Base-by-base conservation (phyloP, 2,888 invertebrate genomes). In the Xestoiulus laeticollis region DNA sequence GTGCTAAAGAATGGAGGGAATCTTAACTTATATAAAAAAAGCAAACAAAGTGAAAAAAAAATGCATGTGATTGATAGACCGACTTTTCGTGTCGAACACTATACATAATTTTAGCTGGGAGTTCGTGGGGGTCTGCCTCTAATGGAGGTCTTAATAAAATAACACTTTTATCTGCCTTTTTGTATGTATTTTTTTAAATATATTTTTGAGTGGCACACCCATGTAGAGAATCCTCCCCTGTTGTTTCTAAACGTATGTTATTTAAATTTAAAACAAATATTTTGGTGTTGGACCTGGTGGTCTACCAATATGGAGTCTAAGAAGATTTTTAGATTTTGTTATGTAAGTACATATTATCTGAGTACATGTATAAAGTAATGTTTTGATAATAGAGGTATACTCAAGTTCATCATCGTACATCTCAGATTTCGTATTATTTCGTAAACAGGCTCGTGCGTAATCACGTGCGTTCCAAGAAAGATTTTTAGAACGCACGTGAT, bases 61-160 rank as follows among this genome's bases (percentile, higher is more conserved):
- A n/a, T n/a, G n/a, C n/a, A 30, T 78, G 78, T 78, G 78, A 78
- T 78, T 78, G 78, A 78, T 78, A 78, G 78, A 78, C 78, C 30
- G 78, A 78, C 78, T 6, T 78, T 26, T 78, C 30, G 78, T 78
- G 78, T 78, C 78, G 78, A 30, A 30, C 26, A 78, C 14, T 78
- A 30, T 26, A n/a, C n/a, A 78, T 78, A 78, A 78, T 30, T 30
- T 12, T 26, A 78, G 16, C 30, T 12, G 30, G 78, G 78, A 30
- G 78, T 10, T 30, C 30, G 30, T 10, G 30, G 78, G 26, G 78
- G 38, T 38, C 38, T 38, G 38, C 38, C 38, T 3, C 38, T 38
- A 38, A 38, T 5, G 38, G 38, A 38, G 78, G 78, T 78, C 78
- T 78, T 26, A 26, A 26, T 78, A 78, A 26, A 26, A 26, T 78